Evolutionary conservation across 2,797 vertebrate species (phyloP).

Genomic region (Karalla daura): DNA sequence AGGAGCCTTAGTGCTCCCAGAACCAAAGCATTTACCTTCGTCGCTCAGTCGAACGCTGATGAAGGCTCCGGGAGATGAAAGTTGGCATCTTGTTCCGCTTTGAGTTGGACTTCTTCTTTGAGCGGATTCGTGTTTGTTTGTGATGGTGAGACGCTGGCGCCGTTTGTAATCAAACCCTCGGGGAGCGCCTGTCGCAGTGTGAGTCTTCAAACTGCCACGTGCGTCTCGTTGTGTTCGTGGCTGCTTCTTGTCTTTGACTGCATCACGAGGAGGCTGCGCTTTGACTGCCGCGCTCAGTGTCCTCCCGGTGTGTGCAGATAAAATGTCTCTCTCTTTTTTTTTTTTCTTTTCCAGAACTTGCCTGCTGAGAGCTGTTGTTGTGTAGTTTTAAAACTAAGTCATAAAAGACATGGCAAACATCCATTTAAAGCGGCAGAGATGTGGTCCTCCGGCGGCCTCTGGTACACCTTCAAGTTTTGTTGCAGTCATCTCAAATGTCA

Average conservation of each 20-base stretch:
- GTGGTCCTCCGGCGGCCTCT: conserved; percentile 52
- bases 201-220: conserved; percentile 59
- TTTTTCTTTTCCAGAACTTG: conserved; percentile 4
- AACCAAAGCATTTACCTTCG: conserved; percentile 65
- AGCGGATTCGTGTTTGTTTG: conserved; percentile 75
- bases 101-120: conserved; percentile 74
- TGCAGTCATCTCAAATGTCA: conserved; percentile 72
- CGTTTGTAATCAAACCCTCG: conserved; percentile 70
- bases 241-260: conserved; percentile 43
- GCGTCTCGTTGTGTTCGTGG: conserved; percentile 62
- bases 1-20: conserved; percentile 21
- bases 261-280: conserved; percentile 44
- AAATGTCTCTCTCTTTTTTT: conserved; percentile 2
- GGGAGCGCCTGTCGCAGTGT: conserved; percentile 69
- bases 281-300: conserved; percentile 33
- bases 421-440: conserved; percentile 61
- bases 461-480: conserved; percentile 63
- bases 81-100: conserved; percentile 63
- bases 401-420: conserved; percentile 72
- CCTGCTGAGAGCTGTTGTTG: conserved; percentile 53
- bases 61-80: conserved; percentile 71
- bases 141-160: conserved; percentile 60
- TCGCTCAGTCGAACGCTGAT: conserved; percentile 61
- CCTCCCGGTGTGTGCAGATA: neutral
- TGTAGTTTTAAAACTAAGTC: conserved; percentile 48